Evolutionary conservation across 1,140 invertebrate species (phyloP).

Genomic region (Trichonephila clavata): DNA sequence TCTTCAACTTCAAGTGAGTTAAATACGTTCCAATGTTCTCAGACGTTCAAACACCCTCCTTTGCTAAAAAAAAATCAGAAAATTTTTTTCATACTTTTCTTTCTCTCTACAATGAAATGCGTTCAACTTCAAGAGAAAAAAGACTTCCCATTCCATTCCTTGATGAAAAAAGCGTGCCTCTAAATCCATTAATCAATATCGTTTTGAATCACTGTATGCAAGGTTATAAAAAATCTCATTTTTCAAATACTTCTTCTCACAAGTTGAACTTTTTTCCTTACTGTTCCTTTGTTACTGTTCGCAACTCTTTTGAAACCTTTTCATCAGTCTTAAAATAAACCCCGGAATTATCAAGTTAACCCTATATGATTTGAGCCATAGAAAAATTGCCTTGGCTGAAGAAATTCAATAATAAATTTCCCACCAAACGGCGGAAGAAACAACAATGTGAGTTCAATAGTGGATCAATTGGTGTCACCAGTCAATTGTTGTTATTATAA

Average conservation of each 20-base stretch:
- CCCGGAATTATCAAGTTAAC: neutral
- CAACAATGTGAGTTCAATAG: neutral
- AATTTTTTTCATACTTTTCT: neutral
- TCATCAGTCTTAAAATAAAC: neutral
- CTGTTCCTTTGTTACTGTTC: neutral
- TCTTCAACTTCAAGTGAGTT: neutral
- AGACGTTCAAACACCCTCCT: neutral
- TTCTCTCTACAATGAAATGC: neutral
- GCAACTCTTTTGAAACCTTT: neutral
- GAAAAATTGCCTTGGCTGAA: neutral
- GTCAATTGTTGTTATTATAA: neutral
- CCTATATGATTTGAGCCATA: neutral
- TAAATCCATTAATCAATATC: conserved; percentile 45
- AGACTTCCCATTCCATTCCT: neutral
- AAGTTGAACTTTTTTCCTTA: conserved; percentile 4
- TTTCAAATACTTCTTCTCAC: neutral
- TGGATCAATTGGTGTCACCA: conserved; percentile 11
- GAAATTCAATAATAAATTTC: neutral
- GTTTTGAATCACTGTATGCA: neutral
- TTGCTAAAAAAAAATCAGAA: neutral
- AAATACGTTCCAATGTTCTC: neutral
- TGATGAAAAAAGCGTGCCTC: neutral
- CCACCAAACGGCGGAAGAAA: neutral
- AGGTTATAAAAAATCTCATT: conserved; percentile 33
- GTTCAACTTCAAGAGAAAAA: neutral